A percentile compares a stretch with the other conserved stretches of the same genome.
Conservation (phyloP, 2,797 vertebrate species). For the Sorex maritimensis region DNA sequence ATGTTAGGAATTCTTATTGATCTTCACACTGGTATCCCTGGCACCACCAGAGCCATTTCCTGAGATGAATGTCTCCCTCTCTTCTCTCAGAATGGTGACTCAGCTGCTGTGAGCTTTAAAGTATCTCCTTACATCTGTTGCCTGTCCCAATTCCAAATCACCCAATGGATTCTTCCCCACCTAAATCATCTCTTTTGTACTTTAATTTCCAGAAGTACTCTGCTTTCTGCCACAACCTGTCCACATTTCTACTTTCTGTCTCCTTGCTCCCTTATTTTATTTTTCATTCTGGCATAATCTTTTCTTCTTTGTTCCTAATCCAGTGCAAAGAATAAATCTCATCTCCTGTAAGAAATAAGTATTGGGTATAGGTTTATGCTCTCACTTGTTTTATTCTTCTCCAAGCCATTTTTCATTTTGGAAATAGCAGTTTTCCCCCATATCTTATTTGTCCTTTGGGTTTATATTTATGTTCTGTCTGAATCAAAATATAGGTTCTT, state of each 20-base stretch:
- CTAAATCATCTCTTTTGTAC: not conserved
- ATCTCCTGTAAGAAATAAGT: constrained; percentile 25
- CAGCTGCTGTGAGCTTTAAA: not conserved
- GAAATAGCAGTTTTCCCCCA: constrained; percentile 64
- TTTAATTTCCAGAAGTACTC: constrained; percentile 10
- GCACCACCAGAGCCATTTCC: not conserved
- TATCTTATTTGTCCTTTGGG: constrained; percentile 51
- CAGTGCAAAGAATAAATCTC: constrained; percentile 39
- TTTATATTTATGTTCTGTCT: constrained; percentile 41
- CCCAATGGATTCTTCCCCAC: not conserved
- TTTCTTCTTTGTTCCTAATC: not conserved
- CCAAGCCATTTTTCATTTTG: constrained; percentile 51
- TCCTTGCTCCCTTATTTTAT: not conserved
- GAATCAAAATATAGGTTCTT: constrained; percentile 51
- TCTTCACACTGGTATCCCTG: not conserved
- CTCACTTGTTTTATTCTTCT: constrained; percentile 51
- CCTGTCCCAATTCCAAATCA: constrained; percentile 12
- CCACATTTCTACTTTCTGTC: not conserved
- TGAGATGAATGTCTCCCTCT: not conserved
- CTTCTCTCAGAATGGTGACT: constrained; percentile 5
- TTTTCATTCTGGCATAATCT: not conserved
- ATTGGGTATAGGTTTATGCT: constrained; percentile 6
- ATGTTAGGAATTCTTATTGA: not conserved
- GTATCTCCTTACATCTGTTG: not conserved
- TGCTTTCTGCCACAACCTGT: not conserved